Evolutionary conservation across 2,888 invertebrate species (phyloP).

Genomic region (Xiphydria camelus): DNA sequence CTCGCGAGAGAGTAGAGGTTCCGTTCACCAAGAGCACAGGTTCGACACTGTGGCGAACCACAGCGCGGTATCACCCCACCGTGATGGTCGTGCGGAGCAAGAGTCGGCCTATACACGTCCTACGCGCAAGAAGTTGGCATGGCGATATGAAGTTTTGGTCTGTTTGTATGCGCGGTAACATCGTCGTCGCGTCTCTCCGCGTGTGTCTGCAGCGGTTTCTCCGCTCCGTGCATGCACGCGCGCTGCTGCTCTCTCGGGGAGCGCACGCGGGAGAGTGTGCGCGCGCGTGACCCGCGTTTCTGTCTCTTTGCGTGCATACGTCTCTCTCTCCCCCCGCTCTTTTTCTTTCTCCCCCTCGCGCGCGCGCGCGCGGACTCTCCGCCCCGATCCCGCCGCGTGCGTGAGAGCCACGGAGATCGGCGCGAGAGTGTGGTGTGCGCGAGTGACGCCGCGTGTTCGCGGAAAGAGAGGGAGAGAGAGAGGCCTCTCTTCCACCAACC

Average conservation of each 20-base stretch:
- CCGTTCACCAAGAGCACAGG: slow-evolving; percentile 41
- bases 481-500: not conserved
- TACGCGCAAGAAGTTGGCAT: slow-evolving; percentile 28
- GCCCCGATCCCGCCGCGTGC: too few species aligned
- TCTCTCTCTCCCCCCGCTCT: too few species aligned
- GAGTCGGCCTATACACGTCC: too few species aligned
- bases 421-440: slow-evolving; percentile 8
- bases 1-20: too few species aligned
- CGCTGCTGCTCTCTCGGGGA: slow-evolving; percentile 14
- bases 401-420: slow-evolving; percentile 12
- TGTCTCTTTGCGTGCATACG: too few species aligned
- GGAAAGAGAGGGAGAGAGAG: slow-evolving; percentile 1
- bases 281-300: too few species aligned
- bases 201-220: not conserved
- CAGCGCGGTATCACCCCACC: slow-evolving; percentile 22
- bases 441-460: slow-evolving; percentile 19
- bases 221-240: slow-evolving; percentile 6
- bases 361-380: too few species aligned
- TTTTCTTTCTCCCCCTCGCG: too few species aligned
- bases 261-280: too few species aligned
- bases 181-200: slow-evolving; percentile 2
- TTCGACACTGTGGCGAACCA: slow-evolving; percentile 42
- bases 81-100: too few species aligned
- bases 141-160: slow-evolving; percentile 21
- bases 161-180: slow-evolving; percentile 1